phyloP scores from a whole-genome alignment of 1,140 invertebrate species.

The Anagrus nilaparvatae region DNA sequence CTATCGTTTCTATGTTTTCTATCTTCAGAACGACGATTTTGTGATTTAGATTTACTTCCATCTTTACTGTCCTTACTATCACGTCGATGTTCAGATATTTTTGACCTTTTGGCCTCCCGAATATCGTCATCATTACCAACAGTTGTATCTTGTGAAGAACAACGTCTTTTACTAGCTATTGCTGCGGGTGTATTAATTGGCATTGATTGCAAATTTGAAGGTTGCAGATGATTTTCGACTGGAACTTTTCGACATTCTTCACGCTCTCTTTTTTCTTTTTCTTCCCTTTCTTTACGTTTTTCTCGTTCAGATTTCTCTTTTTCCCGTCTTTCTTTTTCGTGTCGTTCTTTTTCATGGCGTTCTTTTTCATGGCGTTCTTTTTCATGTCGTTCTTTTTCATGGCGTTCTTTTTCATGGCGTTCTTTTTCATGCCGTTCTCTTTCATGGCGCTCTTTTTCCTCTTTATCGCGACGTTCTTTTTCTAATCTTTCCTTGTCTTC shows the following conservation, averaged over 20 bases:
- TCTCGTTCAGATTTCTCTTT: constrained; percentile 25
- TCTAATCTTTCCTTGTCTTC: constrained; percentile 38
- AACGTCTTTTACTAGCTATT: constrained; percentile 57
- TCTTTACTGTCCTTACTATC: constrained; percentile 68
- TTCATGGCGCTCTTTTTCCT: constrained; percentile 29
- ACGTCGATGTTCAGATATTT: constrained; percentile 51
- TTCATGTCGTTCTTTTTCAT: constrained; percentile 24
- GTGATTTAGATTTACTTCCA: constrained; percentile 27
- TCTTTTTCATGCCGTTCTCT: constrained; percentile 29
- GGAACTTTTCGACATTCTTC: constrained; percentile 21
- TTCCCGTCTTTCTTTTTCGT: constrained; percentile 26
- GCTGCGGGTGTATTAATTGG: constrained; percentile 42
- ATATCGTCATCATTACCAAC: constrained; percentile 46
- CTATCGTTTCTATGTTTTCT: constrained; percentile 37
- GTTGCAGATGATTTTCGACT: constrained; percentile 32
- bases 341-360: constrained; percentile 20
- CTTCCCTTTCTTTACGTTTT: constrained; percentile 8
- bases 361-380: constrained; percentile 17
- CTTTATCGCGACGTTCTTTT: constrained; percentile 27
- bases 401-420: constrained; percentile 27
- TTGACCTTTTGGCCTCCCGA: constrained; percentile 51
- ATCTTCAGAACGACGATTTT: constrained; percentile 37
- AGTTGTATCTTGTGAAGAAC: constrained; percentile 66
- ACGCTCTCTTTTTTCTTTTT: constrained; percentile 15
- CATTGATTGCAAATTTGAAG: constrained; percentile 19